These are phyloP conservation scores for Mystacornis crossleyi DNA, from an alignment of 2,113 vertebrate genomes.

Conservation along the genomic window DNA sequence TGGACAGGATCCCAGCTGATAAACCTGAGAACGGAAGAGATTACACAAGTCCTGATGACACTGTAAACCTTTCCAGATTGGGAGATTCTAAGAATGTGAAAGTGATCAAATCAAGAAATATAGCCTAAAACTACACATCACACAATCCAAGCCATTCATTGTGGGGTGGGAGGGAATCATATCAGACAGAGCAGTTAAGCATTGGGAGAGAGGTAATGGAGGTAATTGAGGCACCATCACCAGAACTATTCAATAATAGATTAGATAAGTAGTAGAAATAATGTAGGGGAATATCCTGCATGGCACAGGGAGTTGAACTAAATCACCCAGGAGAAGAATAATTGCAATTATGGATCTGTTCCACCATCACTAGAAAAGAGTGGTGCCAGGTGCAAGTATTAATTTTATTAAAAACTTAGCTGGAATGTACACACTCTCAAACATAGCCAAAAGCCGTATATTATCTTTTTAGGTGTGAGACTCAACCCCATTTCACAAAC, in stretches of 20 bases:
- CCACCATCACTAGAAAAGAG: background rate
- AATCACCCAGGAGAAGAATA: slow-evolving; percentile 56
- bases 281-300: slow-evolving; percentile 22
- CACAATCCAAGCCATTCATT: fast-evolving
- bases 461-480: background rate
- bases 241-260: slow-evolving; percentile 64
- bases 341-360: slow-evolving; percentile 61
- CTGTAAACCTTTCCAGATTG: background rate
- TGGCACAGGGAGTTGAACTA: background rate
- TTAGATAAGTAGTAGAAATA: slow-evolving; percentile 64
- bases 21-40: background rate
- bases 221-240: slow-evolving; percentile 56
- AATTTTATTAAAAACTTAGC: background rate
- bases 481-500: background rate
- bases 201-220: slow-evolving; percentile 42
- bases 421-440: background rate
- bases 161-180: fast-evolving
- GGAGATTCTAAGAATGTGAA: background rate
- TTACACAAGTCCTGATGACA: background rate
- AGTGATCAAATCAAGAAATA: background rate
- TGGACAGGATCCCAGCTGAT: background rate
- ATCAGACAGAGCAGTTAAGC: background rate
- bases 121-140: background rate
- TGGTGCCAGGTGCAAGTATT: slow-evolving; percentile 7
- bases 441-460: background rate